Evolutionary conservation across 2,113 vertebrate genomes (phyloP).

Genomic region (Climacteris rufus): DNA sequence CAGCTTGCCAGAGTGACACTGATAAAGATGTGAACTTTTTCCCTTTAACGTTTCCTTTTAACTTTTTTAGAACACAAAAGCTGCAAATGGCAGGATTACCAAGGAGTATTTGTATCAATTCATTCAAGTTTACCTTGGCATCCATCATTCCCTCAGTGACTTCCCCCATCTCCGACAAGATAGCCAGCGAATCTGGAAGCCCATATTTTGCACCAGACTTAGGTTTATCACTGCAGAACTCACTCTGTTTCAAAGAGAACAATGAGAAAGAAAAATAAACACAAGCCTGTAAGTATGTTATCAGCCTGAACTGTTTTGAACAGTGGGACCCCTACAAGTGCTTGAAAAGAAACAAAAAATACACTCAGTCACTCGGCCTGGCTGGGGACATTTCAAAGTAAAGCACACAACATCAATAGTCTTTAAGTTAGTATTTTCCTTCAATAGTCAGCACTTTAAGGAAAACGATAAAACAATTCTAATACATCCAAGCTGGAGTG

Average conservation of each 20-base stretch:
- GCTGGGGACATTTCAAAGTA: neutral
- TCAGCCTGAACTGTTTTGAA: neutral
- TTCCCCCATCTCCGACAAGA: constrained; percentile 97
- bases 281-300: neutral
- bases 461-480: neutral
- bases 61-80: neutral
- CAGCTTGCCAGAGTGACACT: neutral
- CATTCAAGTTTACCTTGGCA: constrained; percentile 81
- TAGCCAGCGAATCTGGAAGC: constrained; percentile 89
- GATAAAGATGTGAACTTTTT: neutral
- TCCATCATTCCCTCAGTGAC: constrained; percentile 98
- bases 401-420: neutral
- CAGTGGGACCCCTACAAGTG: neutral
- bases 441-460: neutral
- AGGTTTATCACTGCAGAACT: constrained; percentile 98
- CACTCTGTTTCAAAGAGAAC: constrained; percentile 77
- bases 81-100: neutral
- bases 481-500: neutral
- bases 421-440: neutral
- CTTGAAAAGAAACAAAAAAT: neutral
- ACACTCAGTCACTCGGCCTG: neutral
- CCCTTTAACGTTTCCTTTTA: neutral
- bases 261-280: neutral
- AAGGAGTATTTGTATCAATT: neutral
- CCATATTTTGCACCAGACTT: constrained; percentile 95